Conservation (phyloP, 2,888 invertebrate species). For the Tachystola acroxantha region DNA sequence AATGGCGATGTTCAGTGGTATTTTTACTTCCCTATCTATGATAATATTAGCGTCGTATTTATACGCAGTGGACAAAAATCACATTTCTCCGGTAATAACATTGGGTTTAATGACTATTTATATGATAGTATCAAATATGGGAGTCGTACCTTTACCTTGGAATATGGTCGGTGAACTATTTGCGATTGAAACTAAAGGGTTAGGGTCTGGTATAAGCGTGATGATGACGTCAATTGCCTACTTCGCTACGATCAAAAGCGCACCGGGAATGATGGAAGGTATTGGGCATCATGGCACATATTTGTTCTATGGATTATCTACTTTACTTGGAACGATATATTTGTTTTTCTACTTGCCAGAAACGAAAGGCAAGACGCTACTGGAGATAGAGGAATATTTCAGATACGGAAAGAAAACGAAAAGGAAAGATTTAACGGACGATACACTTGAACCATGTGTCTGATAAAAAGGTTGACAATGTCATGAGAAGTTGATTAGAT, state of each 20-base stretch:
- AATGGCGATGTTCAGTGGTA: slow-evolving; percentile 80
- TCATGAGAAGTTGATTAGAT: background rate
- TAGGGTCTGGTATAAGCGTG: slow-evolving; percentile 83
- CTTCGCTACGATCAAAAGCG: slow-evolving; percentile 83
- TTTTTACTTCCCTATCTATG: slow-evolving; percentile 79
- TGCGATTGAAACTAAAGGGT: slow-evolving; percentile 79
- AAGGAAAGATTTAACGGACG: slow-evolving; percentile 18
- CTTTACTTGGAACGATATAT: slow-evolving; percentile 78
- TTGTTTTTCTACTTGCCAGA: slow-evolving; percentile 81
- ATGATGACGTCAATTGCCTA: slow-evolving; percentile 82
- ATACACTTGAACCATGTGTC: slow-evolving; percentile 11
- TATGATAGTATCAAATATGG: slow-evolving; percentile 78
- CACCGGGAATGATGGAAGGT: slow-evolving; percentile 76
- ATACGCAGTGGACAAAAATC: slow-evolving; percentile 45
- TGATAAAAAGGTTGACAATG: slow-evolving; percentile 11
- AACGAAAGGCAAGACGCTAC: slow-evolving; percentile 81
- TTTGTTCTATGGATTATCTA: slow-evolving; percentile 79
- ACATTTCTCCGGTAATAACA: slow-evolving; percentile 52
- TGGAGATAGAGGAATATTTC: slow-evolving; percentile 82
- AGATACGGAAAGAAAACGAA: slow-evolving; percentile 44
- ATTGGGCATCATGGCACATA: slow-evolving; percentile 81
- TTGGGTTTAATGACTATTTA: slow-evolving; percentile 76
- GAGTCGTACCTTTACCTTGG: slow-evolving; percentile 83
- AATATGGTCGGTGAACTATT: slow-evolving; percentile 87
- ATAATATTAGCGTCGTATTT: slow-evolving; percentile 70